These are phyloP conservation scores for Pteromalus puparum DNA, from an alignment of 1,140 invertebrate genomes.

Conservation along the genomic window DNA sequence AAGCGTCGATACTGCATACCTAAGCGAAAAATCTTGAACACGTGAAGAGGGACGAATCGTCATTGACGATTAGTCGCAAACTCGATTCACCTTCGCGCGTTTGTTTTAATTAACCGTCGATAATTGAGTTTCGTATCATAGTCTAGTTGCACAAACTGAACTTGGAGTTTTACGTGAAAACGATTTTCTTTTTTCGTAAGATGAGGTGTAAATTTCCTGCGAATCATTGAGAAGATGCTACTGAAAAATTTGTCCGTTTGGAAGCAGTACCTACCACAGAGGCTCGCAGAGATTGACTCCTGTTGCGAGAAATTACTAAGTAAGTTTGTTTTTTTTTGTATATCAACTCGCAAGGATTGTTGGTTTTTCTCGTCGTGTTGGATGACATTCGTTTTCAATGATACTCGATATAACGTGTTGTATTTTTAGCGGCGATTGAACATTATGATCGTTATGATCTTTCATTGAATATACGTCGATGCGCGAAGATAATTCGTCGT, in stretches of 20 bases:
- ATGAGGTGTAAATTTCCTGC: not conserved
- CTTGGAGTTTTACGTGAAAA: not conserved
- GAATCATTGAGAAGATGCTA: not conserved
- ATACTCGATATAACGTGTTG: too few species aligned
- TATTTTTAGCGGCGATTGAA: too few species aligned
- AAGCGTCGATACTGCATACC: slow-evolving; percentile 3
- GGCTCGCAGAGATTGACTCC: not conserved
- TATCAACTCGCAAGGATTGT: not conserved
- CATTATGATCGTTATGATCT: too few species aligned
- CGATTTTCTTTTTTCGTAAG: not conserved
- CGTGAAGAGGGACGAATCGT: not conserved
- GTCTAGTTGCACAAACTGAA: too few species aligned
- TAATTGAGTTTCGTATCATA: not conserved
- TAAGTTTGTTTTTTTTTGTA: not conserved
- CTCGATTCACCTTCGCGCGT: not conserved
- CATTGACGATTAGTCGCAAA: slow-evolving; percentile 13
- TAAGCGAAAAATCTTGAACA: not conserved
- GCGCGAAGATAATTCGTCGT: too few species aligned
- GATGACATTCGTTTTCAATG: too few species aligned
- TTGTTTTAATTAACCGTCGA: not conserved
- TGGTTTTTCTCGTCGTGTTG: too few species aligned
- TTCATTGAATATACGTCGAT: too few species aligned
- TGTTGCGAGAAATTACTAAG: not conserved
- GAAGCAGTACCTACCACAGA: not conserved
- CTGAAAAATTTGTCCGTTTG: not conserved